Evolutionary conservation across 2,113 vertebrate species (phyloP).

Genomic region (Urocynchramus pylzowi): DNA sequence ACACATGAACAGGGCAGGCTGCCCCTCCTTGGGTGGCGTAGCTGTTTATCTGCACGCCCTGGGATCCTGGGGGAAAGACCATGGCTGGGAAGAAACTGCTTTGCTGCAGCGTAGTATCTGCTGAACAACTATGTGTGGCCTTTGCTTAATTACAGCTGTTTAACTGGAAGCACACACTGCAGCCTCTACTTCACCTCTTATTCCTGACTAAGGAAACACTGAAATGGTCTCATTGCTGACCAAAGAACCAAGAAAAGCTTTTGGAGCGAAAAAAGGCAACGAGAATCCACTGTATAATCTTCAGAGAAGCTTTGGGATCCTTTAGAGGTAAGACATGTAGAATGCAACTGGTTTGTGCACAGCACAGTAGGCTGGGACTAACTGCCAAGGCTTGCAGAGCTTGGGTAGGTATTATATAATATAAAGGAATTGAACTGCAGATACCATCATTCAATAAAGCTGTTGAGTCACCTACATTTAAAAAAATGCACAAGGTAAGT

Average conservation of each 20-base stretch:
- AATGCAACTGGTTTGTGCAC: not conserved
- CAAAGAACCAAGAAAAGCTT: not conserved
- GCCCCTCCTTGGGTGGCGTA: not conserved
- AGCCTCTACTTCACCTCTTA: not conserved
- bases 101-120: not conserved
- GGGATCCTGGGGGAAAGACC: not conserved
- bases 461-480: not conserved
- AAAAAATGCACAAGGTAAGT: not conserved
- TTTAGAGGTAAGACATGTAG: not conserved
- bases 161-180: not conserved
- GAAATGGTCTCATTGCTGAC: not conserved
- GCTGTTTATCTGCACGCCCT: not conserved
- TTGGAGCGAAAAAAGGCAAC: not conserved
- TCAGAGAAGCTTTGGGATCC: not conserved
- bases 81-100: not conserved
- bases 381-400: not conserved
- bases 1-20: not conserved
- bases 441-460: not conserved
- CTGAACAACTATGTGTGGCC: not conserved
- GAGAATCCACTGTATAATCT: not conserved
- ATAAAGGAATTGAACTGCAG: not conserved
- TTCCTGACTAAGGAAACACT: not conserved
- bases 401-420: not conserved
- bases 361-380: not conserved
- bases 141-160: not conserved